Evolutionary conservation across 2,888 invertebrate species (phyloP).

Genomic region (Pycnomerus fuliginosus): DNA sequence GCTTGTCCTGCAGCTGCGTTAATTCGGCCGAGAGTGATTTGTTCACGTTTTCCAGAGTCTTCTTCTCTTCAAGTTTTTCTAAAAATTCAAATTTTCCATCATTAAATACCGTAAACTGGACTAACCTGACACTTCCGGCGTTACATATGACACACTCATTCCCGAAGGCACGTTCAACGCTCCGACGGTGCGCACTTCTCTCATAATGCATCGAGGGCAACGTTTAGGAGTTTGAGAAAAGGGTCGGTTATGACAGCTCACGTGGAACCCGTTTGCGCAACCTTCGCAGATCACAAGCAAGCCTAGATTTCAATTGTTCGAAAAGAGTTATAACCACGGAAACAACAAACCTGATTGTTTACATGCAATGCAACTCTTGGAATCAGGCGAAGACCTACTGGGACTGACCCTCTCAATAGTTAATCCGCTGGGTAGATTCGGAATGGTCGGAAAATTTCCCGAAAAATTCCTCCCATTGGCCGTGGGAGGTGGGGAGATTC

Average conservation of each 20-base stretch:
- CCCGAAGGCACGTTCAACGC: constrained; percentile 45
- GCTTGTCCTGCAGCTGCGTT: constrained; percentile 50
- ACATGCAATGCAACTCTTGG: constrained; percentile 53
- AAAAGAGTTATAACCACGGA: background rate
- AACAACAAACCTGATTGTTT: constrained; percentile 52
- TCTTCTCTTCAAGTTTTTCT: constrained; percentile 52
- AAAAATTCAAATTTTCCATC: constrained; percentile 29
- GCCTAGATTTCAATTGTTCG: constrained; percentile 42
- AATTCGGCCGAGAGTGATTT: constrained; percentile 47
- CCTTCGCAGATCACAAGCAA: constrained; percentile 54
- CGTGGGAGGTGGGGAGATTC: constrained; percentile 34
- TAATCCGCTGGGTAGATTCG: constrained; percentile 56
- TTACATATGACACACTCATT: constrained; percentile 46
- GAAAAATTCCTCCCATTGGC: constrained; percentile 11
- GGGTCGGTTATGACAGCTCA: constrained; percentile 56
- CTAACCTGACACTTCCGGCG: constrained; percentile 47
- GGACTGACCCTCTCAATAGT: constrained; percentile 56
- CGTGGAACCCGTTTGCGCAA: constrained; percentile 56
- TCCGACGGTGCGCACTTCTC: constrained; percentile 45
- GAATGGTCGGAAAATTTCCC: constrained; percentile 52
- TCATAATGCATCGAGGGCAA: constrained; percentile 54
- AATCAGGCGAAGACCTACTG: constrained; percentile 45
- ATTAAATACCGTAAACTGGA: constrained; percentile 14
- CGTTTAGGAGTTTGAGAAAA: constrained; percentile 52
- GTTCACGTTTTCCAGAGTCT: constrained; percentile 47